These are phyloP conservation scores for Lepidurus couesii DNA, from an alignment of 1,140 invertebrate species.

Conservation along the genomic window DNA sequence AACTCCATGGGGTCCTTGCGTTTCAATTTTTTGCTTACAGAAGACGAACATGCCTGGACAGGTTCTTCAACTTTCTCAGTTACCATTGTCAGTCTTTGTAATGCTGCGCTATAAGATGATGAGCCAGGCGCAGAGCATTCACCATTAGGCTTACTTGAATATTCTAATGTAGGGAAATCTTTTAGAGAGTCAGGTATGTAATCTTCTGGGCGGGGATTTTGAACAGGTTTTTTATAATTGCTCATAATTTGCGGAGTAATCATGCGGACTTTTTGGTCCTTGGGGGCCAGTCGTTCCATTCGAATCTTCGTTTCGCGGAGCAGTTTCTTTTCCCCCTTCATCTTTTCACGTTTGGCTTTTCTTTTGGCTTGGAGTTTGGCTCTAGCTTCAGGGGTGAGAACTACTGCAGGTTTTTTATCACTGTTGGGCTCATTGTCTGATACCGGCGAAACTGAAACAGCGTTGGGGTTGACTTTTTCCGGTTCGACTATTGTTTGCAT, in stretches of 20 bases:
- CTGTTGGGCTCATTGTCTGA: neutral
- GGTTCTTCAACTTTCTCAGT: neutral
- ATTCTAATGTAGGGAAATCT: conserved; percentile 15
- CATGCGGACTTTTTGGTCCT: conserved; percentile 31
- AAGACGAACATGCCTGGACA: neutral
- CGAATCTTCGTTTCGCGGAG: conserved; percentile 27
- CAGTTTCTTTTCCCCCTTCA: conserved; percentile 27
- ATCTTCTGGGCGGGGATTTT: conserved; percentile 17
- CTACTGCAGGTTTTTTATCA: neutral
- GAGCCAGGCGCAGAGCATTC: neutral
- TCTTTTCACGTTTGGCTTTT: conserved; percentile 28
- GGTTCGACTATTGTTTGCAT: neutral
- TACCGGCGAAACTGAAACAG: neutral
- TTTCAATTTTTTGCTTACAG: conserved; percentile 30
- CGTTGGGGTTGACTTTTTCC: neutral
- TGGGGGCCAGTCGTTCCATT: conserved; percentile 25
- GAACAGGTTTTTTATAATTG: conserved; percentile 20
- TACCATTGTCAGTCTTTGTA: conserved; percentile 20
- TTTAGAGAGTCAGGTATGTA: neutral
- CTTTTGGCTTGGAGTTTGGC: neutral
- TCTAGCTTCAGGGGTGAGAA: neutral
- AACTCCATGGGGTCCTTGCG: conserved; percentile 32
- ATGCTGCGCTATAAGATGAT: conserved; percentile 27
- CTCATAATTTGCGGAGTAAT: conserved; percentile 27
- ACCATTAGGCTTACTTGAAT: conserved; percentile 13